Evolutionary conservation across 2,113 vertebrate species (phyloP).

Genomic region (Rafetus swinhoei): DNA sequence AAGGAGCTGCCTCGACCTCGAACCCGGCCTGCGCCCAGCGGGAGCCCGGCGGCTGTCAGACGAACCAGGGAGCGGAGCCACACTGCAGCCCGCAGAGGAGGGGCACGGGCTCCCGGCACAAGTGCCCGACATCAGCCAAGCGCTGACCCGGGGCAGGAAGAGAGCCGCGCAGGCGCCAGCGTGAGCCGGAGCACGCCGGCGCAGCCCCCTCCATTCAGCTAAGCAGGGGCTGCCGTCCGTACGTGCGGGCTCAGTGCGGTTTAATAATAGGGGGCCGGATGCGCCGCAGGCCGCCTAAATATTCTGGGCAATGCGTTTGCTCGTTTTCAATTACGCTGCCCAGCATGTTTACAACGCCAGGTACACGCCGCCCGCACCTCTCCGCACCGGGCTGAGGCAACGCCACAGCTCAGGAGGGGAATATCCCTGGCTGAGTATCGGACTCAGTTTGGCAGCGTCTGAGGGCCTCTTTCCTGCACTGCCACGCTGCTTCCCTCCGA

Average conservation of each 20-base stretch:
- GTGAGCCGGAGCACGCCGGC: not conserved
- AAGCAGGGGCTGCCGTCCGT: not conserved
- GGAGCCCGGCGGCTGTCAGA: rapidly evolving
- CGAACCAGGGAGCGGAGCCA: not conserved
- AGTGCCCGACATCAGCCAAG: not conserved
- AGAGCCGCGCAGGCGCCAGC: not conserved
- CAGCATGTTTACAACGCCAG: not conserved
- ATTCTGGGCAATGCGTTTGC: not conserved
- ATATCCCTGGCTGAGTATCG: not conserved
- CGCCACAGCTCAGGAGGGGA: not conserved
- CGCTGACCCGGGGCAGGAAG: not conserved
- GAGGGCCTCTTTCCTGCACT: not conserved
- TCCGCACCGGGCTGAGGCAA: not conserved
- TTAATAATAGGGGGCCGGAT: not conserved
- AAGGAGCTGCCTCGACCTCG: not conserved
- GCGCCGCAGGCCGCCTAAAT: not conserved
- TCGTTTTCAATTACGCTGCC: not conserved
- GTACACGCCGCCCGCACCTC: not conserved
- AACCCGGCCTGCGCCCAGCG: not conserved
- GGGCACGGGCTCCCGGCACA: rapidly evolving
- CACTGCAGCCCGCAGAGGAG: not conserved
- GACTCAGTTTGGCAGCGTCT: not conserved
- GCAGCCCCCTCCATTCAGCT: too few relatives aligned
- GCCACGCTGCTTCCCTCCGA: not conserved
- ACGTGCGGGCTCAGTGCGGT: rapidly evolving